Evolutionary conservation across 2,113 vertebrate genomes (phyloP), one percentile per base, ranked within the genome.

Genomic region (Hassar affinis): DNA sequence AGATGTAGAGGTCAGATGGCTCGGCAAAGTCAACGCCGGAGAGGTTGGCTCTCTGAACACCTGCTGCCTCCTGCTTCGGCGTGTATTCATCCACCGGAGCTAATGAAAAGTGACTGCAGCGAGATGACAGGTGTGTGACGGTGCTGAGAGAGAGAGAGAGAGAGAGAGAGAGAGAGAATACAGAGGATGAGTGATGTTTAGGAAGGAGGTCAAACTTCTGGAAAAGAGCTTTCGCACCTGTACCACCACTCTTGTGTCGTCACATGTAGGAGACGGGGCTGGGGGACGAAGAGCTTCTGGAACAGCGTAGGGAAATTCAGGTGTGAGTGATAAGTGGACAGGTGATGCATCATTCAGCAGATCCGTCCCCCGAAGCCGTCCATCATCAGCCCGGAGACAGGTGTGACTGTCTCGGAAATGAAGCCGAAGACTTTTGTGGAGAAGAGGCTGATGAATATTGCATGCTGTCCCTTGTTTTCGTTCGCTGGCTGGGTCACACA

Each of bases 261-360:
- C 52, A 45, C 77, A 38, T 71, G 64, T 11, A 47, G 35, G 17
- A 59, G 35, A 33, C 30, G 27, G 72, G 66, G 22, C 25, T 30
- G 51, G 38, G 7, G 83, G 20, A 56, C 11, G 47, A 77, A 45
- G 27, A n/a, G 78, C 47, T 74, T 74, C 35, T 47, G 84, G 33
- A 74, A 42, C 17, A 22, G 49, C 12, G 17, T 33, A 76, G 49
- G 52, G 74, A 56, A 38, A 56, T 56, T 77, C 74, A 56, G 51
- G 62, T 38, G 7, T 27, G 35, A 80, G 81, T 78, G 84, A 87
- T 88, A 85, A 90, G 91, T 86, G 85, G 93, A 92, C 93, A 91
- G 92, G 92, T 86, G 91, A 93, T 93, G 90, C 91, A 93, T 93
- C 93, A 93, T 92, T 91, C 90, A 90, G 88, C 89, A 89, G 89